Conservation (phyloP, 2,113 vertebrate genomes). For the Puntigrus tetrazona region DNA sequence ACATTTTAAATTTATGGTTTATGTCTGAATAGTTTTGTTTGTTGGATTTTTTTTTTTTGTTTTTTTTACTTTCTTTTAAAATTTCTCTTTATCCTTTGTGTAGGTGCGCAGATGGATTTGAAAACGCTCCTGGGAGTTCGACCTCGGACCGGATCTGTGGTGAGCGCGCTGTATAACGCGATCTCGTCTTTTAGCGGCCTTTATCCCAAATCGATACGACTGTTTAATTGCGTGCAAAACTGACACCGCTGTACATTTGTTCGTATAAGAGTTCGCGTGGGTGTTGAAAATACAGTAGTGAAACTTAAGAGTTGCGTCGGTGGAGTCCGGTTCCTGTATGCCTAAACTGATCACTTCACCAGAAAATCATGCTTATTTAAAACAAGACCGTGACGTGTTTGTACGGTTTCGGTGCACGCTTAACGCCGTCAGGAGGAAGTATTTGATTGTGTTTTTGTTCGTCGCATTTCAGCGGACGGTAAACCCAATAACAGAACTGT, state of each 20-base stretch:
- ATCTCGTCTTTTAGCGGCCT: neutral
- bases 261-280: neutral
- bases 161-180: conserved; percentile 54
- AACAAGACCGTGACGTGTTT: neutral
- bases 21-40: neutral
- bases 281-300: neutral
- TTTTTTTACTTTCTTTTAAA: neutral
- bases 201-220: neutral
- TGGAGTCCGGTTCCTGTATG: neutral
- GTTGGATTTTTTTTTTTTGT: neutral
- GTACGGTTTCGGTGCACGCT: neutral
- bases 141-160: conserved; percentile 66
- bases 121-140: conserved; percentile 17
- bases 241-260: neutral
- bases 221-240: neutral
- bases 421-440: neutral
- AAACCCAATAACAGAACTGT: fast-evolving
- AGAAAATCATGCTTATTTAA: neutral
- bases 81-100: neutral
- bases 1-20: neutral
- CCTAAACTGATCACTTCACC: neutral
- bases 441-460: neutral
- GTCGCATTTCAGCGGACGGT: neutral
- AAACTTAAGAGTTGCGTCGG: conserved; percentile 50
- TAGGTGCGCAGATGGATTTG: conserved; percentile 57